Conservation (phyloP, 2,113 vertebrate species). For the Atherinomorus stipes region DNA sequence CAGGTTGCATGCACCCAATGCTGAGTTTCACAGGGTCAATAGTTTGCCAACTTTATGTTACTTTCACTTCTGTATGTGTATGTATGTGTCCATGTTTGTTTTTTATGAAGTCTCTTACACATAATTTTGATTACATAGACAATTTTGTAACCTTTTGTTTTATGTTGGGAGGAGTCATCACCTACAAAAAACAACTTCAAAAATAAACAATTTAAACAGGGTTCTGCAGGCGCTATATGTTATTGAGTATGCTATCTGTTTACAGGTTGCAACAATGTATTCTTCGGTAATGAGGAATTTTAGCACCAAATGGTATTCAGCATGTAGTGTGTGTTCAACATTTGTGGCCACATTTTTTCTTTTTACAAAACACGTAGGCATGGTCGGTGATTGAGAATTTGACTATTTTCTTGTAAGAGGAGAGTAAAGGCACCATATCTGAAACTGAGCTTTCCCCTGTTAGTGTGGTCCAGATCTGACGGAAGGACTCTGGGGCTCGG, state of each 20-base stretch:
- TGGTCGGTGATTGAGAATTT: no score
- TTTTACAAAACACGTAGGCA: no score
- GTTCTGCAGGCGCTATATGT: conserved; percentile 75
- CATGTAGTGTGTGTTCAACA: no score
- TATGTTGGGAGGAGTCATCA: conserved; percentile 81
- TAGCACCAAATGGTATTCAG: no score
- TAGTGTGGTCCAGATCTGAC: background rate
- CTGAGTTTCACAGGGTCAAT: conserved; percentile 83
- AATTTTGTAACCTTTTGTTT: conserved; percentile 85
- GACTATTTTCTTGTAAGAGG: no score
- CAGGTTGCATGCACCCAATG: conserved; percentile 83
- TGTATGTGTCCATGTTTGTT: conserved; percentile 83
- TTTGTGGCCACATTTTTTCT: no score
- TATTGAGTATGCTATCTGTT: conserved; percentile 56
- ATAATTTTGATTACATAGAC: conserved; percentile 85
- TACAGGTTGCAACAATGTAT: no score
- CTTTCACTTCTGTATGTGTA: conserved; percentile 81
- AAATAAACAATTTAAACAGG: conserved; percentile 84
- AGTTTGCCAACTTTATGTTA: conserved; percentile 85
- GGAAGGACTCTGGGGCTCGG: background rate
- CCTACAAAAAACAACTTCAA: conserved; percentile 80
- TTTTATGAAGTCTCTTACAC: conserved; percentile 84
- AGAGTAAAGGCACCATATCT: background rate
- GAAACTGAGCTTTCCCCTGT: background rate
- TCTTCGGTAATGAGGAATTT: no score